phyloP scores from a whole-genome alignment of 1,140 invertebrate genomes.

The Anadara kagoshimensis region DNA sequence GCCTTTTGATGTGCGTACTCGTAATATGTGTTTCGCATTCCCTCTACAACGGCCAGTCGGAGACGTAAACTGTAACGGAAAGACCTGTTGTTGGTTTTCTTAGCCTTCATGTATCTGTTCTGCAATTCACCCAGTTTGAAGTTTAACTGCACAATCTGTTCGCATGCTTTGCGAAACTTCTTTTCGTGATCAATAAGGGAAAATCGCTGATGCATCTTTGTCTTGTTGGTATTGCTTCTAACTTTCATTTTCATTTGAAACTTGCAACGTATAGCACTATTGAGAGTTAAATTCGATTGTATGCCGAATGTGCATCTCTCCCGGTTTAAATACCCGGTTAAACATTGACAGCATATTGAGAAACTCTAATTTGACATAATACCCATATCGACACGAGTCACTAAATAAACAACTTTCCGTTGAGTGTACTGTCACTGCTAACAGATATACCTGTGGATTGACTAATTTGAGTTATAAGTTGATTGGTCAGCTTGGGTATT shows the following conservation, averaged over 20 bases:
- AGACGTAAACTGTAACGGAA: slow-evolving; percentile 47
- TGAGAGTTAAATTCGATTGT: too few species aligned
- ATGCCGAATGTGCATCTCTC: too few species aligned
- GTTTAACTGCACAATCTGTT: slow-evolving; percentile 42
- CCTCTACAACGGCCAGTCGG: slow-evolving; percentile 46
- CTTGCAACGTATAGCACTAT: too few species aligned
- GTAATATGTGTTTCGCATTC: slow-evolving; percentile 64
- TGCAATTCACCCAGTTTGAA: slow-evolving; percentile 31
- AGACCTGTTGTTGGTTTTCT: slow-evolving; percentile 23
- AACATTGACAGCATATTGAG: too few species aligned
- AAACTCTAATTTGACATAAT: too few species aligned
- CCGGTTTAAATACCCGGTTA: too few species aligned
- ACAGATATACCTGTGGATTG: too few species aligned
- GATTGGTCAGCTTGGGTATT: too few species aligned
- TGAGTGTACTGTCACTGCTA: too few species aligned
- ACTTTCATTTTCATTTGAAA: not conserved
- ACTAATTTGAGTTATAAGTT: too few species aligned
- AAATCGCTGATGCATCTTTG: not conserved
- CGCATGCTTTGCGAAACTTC: slow-evolving; percentile 41
- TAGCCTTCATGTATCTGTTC: slow-evolving; percentile 35
- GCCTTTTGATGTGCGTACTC: slow-evolving; percentile 65
- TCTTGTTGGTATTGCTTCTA: not conserved
- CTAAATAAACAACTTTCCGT: too few species aligned
- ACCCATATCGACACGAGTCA: too few species aligned
- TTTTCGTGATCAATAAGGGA: slow-evolving; percentile 16